A percentile compares a stretch with the other conserved stretches of the same genome.
Evolutionary conservation across 2,888 invertebrate species (phyloP).

Genomic region (Alcis repandata): DNA sequence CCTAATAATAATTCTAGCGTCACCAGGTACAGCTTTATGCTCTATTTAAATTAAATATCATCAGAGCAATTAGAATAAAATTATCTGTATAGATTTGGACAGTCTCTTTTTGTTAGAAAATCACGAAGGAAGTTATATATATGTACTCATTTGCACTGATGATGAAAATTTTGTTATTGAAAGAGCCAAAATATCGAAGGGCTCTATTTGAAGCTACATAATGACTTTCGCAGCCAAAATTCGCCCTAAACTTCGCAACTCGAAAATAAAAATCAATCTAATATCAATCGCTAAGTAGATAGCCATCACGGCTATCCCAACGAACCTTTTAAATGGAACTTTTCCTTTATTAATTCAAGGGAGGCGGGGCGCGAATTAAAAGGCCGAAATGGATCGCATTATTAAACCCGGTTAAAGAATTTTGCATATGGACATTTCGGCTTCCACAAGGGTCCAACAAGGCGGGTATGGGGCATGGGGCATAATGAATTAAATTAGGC

Average conservation of each 20-base stretch:
- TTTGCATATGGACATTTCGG: constrained; percentile 74
- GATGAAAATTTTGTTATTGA: too few relatives aligned
- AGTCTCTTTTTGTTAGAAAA: too few relatives aligned
- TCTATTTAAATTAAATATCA: too few relatives aligned
- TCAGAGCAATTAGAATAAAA: too few relatives aligned
- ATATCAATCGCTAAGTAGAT: constrained; percentile 23
- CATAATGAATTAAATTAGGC: constrained; percentile 85
- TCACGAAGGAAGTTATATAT: too few relatives aligned
- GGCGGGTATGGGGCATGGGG: constrained; percentile 53
- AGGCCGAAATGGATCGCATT: constrained; percentile 47
- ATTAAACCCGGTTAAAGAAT: constrained; percentile 69
- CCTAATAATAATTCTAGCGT: neutral
- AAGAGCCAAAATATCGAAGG: too few relatives aligned
- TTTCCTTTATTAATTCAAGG: constrained; percentile 38
- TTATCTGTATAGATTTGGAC: too few relatives aligned
- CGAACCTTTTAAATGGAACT: constrained; percentile 31
- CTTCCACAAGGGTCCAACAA: constrained; percentile 72
- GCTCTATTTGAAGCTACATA: neutral
- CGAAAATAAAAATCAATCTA: neutral
- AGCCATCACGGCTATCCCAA: constrained; percentile 23
- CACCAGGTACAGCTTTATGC: neutral
- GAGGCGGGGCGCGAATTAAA: constrained; percentile 40
- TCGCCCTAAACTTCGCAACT: neutral
- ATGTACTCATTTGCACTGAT: too few relatives aligned
- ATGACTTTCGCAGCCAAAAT: neutral